Conservation (phyloP, 2,888 invertebrate species). For the Merodon equestris region DNA sequence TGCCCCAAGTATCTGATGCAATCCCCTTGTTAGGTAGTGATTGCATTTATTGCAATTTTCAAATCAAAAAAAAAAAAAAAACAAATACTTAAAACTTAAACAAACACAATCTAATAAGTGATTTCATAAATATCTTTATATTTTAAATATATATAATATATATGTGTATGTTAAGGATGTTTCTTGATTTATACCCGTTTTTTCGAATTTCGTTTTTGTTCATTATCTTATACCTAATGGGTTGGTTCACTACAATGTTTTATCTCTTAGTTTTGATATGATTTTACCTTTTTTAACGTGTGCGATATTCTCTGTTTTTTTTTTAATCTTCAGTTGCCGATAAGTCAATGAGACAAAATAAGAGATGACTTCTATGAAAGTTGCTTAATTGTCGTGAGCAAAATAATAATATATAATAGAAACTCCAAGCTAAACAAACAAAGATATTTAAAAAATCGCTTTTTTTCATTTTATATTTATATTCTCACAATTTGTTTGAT, state of each 20-base stretch:
- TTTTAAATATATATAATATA: conserved; percentile 56
- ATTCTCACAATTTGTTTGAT: conserved; percentile 40
- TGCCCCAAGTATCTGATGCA: conserved; percentile 99
- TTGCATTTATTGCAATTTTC: conserved; percentile 79
- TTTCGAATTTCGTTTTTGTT: conserved; percentile 18
- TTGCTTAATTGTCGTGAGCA: conserved; percentile 30
- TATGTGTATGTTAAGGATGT: conserved; percentile 67
- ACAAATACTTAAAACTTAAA: conserved; percentile 31
- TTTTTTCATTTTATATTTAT: conserved; percentile 49
- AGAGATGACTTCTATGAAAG: conserved; percentile 55
- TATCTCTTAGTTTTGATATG: neutral
- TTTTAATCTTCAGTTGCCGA: conserved; percentile 61
- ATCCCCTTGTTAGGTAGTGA: conserved; percentile 99
- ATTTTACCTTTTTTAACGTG: conserved; percentile 28
- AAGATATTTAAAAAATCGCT: conserved; percentile 47
- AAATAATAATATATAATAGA: conserved; percentile 11
- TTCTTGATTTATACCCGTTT: conserved; percentile 41
- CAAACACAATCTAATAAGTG: conserved; percentile 41
- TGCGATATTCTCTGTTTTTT: conserved; percentile 61
- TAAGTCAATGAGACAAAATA: conserved; percentile 40
- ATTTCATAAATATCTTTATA: conserved; percentile 42
- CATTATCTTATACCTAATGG: conserved; percentile 37
- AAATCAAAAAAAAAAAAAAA: conserved; percentile 73
- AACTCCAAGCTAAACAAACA: conserved; percentile 27
- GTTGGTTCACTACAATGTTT: conserved; percentile 31